Percentiles rank a stretch among this genome's conserved stretches.
Conservation (phyloP, 1,140 invertebrate genomes). For the Drosophila seguyi region DNA sequence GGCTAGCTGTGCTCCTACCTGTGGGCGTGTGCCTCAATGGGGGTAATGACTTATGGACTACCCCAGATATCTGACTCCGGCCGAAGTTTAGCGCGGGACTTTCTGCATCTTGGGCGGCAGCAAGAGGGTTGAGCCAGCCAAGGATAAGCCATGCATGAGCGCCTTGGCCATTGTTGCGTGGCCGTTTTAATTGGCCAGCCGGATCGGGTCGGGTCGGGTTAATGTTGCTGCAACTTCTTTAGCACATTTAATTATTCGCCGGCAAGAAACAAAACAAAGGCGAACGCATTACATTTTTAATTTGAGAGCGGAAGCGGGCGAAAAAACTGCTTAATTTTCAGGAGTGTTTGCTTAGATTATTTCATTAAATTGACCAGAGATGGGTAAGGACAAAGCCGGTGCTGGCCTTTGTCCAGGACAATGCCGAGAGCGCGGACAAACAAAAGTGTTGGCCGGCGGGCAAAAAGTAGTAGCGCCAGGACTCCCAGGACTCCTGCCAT, state of each 20-base stretch:
- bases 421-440: constrained; percentile 67
- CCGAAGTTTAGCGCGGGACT: constrained; percentile 31
- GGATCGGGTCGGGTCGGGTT: constrained; percentile 30
- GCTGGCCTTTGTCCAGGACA: constrained; percentile 69
- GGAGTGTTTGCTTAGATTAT: constrained; percentile 81
- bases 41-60: constrained; percentile 74
- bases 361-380: constrained; percentile 76
- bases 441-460: constrained; percentile 68
- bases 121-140: constrained; percentile 17
- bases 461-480: constrained; percentile 42
- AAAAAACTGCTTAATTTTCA: constrained; percentile 77
- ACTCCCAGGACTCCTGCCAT: constrained; percentile 58
- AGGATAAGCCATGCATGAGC: constrained; percentile 71
- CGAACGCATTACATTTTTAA: constrained; percentile 75
- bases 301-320: constrained; percentile 40
- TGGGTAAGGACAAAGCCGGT: constrained; percentile 59
- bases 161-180: constrained; percentile 75
- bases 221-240: constrained; percentile 50
- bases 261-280: constrained; percentile 43
- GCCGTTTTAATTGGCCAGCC: constrained; percentile 76
- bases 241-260: constrained; percentile 75
- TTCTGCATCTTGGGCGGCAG: constrained; percentile 34
- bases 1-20: constrained; percentile 33
- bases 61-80: constrained; percentile 47
- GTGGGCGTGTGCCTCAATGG: constrained; percentile 47